These are phyloP conservation scores for Dufourea novaeangliae DNA, from an alignment of 1,140 invertebrate genomes.

Conservation along the genomic window DNA sequence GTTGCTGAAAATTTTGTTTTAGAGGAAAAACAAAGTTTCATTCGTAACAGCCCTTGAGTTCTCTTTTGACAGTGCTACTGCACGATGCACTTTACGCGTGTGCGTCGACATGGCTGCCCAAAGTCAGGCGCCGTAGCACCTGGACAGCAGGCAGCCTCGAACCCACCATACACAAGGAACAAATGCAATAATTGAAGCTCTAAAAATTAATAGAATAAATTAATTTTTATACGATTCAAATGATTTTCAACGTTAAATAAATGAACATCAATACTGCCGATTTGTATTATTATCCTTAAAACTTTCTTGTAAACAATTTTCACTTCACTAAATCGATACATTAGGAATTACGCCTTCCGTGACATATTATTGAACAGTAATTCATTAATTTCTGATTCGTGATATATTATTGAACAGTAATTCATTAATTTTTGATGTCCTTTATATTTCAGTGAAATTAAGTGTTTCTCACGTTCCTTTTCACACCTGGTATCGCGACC, in stretches of 20 bases:
- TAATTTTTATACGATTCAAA: too few species aligned
- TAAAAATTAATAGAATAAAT: too few species aligned
- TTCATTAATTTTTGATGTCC: background rate
- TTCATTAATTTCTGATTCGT: background rate
- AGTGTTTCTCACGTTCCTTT: constrained; percentile 4
- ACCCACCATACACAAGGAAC: background rate
- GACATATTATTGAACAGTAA: too few species aligned
- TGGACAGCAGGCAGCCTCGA: background rate
- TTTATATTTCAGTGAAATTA: background rate
- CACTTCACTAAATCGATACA: too few species aligned
- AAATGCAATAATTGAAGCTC: background rate
- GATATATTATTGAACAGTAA: too few species aligned
- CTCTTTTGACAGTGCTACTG: background rate
- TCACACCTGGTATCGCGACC: constrained; percentile 19
- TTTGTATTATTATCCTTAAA: too few species aligned
- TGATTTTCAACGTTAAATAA: too few species aligned
- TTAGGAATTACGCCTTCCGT: too few species aligned
- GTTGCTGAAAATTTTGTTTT: background rate
- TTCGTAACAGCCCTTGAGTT: background rate
- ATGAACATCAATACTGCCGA: too few species aligned
- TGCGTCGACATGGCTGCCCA: constrained; percentile 54
- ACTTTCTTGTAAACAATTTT: too few species aligned
- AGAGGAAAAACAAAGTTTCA: background rate
- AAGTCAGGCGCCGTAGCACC: constrained; percentile 43
- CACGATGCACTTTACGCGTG: constrained; percentile 14